Evolutionary conservation across 2,888 invertebrate genomes (phyloP), one percentile per base, ranked within the genome.

Genomic region (Acanthopleura granulata): DNA sequence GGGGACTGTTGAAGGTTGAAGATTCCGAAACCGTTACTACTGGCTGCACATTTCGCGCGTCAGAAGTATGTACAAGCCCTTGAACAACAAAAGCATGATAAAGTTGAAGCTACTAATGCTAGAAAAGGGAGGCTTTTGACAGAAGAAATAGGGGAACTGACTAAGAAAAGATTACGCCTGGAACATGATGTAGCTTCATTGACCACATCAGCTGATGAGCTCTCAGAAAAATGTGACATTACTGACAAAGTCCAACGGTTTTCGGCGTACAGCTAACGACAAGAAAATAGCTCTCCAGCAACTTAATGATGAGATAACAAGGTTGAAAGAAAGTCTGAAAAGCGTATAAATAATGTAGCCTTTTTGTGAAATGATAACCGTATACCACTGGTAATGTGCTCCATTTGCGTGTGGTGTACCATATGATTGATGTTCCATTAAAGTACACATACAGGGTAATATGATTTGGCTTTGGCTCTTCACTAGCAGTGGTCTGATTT

Each of bases 181-280:
- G 29, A 61, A 30, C 18, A 51, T n/a, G 66, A 62, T 15, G 25
- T 30, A 16, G 62, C 25, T 18, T 30, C 73, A 29, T 62, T 73
- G 25, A 57, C 27, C 25, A 51, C 49, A 18, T 57, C 62, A 30
- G 73, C 73, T 15, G 73, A 73, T 62, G 49, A 73, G 25, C 29
- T 25, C 25, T n/a, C 62, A 18, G 73, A 73, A 62, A 22, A 57
- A 73, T 12, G 27, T 73, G 22, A 73, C 51, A 29, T 49, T 62
- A 11, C 22, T 73, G 66, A n/a, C n/a, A n/a, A n/a, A n/a, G n/a
- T n/a, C n/a, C n/a, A n/a, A n/a, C n/a, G 30, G 50, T 15, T 51
- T 73, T n/a, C 14, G 73, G 51, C 49, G 51, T 22, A 30, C 62
- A 15, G 62, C 4, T 16, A 73, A 73, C 22, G 73, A 73, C 40